Conservation (phyloP, 2,888 invertebrate genomes). For the Beris chalybata region DNA sequence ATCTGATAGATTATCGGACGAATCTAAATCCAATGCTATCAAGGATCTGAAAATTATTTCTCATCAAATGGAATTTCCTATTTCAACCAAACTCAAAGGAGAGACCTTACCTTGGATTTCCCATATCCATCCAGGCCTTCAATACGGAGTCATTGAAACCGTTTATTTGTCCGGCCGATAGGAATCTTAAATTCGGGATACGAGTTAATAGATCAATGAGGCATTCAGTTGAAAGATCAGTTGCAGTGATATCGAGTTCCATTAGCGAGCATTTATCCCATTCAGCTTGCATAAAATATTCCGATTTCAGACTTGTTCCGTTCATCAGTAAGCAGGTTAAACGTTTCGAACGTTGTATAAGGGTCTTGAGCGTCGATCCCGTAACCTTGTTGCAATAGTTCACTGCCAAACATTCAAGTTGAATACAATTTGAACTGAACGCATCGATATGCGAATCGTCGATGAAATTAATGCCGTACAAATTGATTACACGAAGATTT, state of each 20-base stretch:
- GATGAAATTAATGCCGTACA: conserved; percentile 97
- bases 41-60: conserved; percentile 60
- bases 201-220: conserved; percentile 89
- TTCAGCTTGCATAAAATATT: conserved; percentile 92
- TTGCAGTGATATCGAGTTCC: conserved; percentile 96
- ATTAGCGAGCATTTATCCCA: conserved; percentile 96
- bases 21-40: conserved; percentile 88
- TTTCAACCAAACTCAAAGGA: not conserved
- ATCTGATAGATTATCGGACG: conserved; percentile 94
- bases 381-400: conserved; percentile 97
- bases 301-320: conserved; percentile 92
- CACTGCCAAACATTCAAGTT: conserved; percentile 95
- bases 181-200: conserved; percentile 81
- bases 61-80: not conserved
- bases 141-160: conserved; percentile 95
- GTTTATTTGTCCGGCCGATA: conserved; percentile 96
- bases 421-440: conserved; percentile 93
- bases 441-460: conserved; percentile 99
- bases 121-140: conserved; percentile 87
- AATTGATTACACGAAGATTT: conserved; percentile 93
- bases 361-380: conserved; percentile 90
- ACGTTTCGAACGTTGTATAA: conserved; percentile 91
- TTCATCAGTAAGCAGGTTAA: conserved; percentile 92
- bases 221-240: conserved; percentile 92
- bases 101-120: conserved; percentile 66